Evolutionary conservation across 2,113 vertebrate genomes (phyloP).

Genomic region (Corvus cornix): DNA sequence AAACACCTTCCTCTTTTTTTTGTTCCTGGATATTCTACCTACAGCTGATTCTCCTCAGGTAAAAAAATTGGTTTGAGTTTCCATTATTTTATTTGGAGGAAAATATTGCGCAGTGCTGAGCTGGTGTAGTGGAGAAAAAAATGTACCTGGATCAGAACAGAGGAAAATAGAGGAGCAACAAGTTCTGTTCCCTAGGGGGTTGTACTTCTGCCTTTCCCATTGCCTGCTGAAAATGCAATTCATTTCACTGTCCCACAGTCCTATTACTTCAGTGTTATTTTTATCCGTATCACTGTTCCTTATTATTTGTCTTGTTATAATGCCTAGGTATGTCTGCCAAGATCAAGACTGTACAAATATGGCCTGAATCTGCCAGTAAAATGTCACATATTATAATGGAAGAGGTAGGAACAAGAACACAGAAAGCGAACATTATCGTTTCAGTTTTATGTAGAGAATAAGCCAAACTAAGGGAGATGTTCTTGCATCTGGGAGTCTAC

Average conservation of each 20-base stretch:
- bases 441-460: neutral
- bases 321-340: neutral
- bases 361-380: constrained; percentile 25
- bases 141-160: neutral
- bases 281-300: neutral
- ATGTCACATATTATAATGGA: neutral
- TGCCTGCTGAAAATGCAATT: neutral
- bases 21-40: neutral
- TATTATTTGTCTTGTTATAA: constrained; percentile 12
- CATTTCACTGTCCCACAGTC: neutral
- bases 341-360: neutral
- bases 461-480: neutral
- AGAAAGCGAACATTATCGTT: neutral
- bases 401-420: neutral
- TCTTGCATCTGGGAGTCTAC: neutral
- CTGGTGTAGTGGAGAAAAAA: neutral
- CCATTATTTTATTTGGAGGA: neutral
- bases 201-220: neutral
- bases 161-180: neutral
- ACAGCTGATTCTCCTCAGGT: neutral
- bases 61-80: neutral
- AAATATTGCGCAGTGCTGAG: neutral
- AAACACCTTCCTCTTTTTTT: neutral
- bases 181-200: neutral
- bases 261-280: neutral